Base-by-base conservation (phyloP, 2,888 invertebrate species). In the Brachynemurus nebulosus region DNA sequence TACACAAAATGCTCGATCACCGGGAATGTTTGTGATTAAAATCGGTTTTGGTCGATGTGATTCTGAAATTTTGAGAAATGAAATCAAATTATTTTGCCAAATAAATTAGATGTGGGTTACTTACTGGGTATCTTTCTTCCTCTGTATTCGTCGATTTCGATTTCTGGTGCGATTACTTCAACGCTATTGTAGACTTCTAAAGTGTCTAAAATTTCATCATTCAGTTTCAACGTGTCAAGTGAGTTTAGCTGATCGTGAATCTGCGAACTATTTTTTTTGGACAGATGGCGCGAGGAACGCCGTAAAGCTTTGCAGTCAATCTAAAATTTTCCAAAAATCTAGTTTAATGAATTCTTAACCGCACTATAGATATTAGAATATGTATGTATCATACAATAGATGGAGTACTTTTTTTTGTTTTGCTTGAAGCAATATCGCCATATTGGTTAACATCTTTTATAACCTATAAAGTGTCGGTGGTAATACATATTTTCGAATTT, bases 101-200 rank as follows among this genome's bases (percentile, higher is more conserved):
- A n/a, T n/a, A n/a, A n/a, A n/a, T n/a, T n/a, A n/a, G n/a, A n/a
- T n/a, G n/a, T n/a, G n/a, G n/a, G n/a, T n/a, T n/a, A n/a, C n/a
- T n/a, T n/a, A n/a, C n/a, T n/a, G n/a, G n/a, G n/a, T n/a, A n/a
- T n/a, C n/a, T n/a, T n/a, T n/a, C 30, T 49, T n/a, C 21, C 27
- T 51, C 69, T 68, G 54, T 71, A 69, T 54, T 74, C 74, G 55
- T 82, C 81, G 48, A 80, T 59, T 58, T 83, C 82, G 50, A 85
- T 80, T 57, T 80, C 81, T 0, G 85, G 84, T 2, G 85, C 84
- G 44, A 79, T 66, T 4, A 86, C 85, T 61, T 84, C 82, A 48
- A 86, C 76, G 47, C 84, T 84, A 58, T 86, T 86, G 56, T 82
- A 85, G 11, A 86, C 81, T 58, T 84, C 81, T 44, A 85, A 57